phyloP scores from a whole-genome alignment of 2,113 vertebrate genomes.

The Casuarius casuarius region DNA sequence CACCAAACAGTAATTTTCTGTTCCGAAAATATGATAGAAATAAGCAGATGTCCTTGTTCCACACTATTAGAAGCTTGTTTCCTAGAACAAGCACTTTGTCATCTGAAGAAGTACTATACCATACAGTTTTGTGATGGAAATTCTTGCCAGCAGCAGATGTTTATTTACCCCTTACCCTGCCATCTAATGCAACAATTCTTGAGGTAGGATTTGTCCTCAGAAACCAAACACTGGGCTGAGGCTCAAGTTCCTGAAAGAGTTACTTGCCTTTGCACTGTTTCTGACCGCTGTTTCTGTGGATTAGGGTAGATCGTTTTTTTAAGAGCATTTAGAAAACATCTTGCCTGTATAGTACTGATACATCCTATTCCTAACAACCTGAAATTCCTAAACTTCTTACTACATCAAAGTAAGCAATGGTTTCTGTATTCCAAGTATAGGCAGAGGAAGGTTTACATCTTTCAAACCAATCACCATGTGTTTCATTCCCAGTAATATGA shows the following conservation, averaged over 20 bases:
- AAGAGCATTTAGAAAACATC: background rate
- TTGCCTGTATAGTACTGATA: background rate
- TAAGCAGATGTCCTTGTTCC: conserved; percentile 34
- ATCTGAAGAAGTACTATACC: background rate
- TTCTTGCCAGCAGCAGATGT: background rate
- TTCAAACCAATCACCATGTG: background rate
- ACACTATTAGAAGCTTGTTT: background rate
- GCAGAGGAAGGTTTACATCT: background rate
- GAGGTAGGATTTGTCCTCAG: background rate
- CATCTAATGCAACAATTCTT: background rate
- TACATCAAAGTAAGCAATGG: background rate
- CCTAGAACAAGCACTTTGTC: background rate
- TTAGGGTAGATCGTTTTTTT: background rate
- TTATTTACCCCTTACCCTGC: background rate
- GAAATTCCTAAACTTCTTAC: background rate
- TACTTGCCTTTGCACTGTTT: background rate
- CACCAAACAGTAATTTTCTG: conserved; percentile 27
- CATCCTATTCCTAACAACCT: background rate
- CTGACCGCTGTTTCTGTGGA: background rate
- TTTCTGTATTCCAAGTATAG: background rate
- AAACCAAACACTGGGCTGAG: background rate
- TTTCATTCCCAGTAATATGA: background rate
- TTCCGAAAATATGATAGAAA: background rate
- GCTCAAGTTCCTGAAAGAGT: background rate
- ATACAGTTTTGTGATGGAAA: background rate